Evolutionary conservation across 2,888 invertebrate species (phyloP), one percentile per base, ranked within the genome.

Genomic region (Yponomeuta cagnagella): DNA sequence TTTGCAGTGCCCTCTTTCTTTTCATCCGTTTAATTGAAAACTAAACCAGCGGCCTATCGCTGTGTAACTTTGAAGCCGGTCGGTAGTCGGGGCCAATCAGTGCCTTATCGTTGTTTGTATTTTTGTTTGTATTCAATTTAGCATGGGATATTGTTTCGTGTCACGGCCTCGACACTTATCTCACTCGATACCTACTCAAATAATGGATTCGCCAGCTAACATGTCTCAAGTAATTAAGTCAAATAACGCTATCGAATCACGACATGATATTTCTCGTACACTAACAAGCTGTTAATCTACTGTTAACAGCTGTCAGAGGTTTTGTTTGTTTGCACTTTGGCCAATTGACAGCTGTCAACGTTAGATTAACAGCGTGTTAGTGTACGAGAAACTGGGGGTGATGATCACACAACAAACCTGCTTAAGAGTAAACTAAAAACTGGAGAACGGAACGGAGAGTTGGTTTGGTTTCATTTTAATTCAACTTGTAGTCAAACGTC

Each of bases 21-120:
- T 33, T 65, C 5, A 12, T 65, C 10, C 64, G 10, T 64, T 64
- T 64, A 31, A 65, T 65, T 65, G 65, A 65, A 65, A 65, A 31
- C 65, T 12, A 65, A 65, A 52, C 10, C 52, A 15, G 52, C 12
- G 1, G 10, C 48, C 12, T 9, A 2, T 52, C 12, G 48, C 6
- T 52, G 52, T 10, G 52, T 52, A 52, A 52, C 15, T 52, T 52
- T 2, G 43, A 1, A 43, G 52, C 12, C 52, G 15, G 2, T 52
- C 15, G 52, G 52, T 10, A 52, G 52, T 52, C 15, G 52, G 15
- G 52, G 52, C 3, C 52, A 52, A 52, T 52, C 52, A 52, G 15
- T 52, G 15, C 52, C 15, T 43, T 10, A 15, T 15, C 52, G 52
- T 10, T 15, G 3, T 15, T 52, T 52, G 52, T 52, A 15, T 52